A percentile compares a stretch with the other conserved stretches of the same genome.
phyloP scores from a whole-genome alignment of 2,888 invertebrate species.

The Philaethria dido region DNA sequence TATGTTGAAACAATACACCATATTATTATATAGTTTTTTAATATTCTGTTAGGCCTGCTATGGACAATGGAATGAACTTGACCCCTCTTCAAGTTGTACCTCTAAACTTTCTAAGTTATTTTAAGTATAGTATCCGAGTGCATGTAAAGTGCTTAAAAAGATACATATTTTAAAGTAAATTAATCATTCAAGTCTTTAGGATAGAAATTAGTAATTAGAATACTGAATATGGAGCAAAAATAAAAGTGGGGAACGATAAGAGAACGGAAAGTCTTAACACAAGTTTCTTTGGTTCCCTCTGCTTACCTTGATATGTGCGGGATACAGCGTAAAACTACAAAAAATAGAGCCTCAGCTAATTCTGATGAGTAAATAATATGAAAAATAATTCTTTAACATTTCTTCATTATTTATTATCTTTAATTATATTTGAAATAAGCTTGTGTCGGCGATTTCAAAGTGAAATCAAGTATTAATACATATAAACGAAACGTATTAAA shows the following conservation, averaged over 20 bases:
- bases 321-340: too few species aligned
- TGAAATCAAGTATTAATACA: not conserved
- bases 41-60: not conserved
- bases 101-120: constrained; percentile 1
- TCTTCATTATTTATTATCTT: too few species aligned
- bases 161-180: not conserved
- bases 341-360: too few species aligned
- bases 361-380: too few species aligned
- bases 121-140: not conserved
- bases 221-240: too few species aligned
- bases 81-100: not conserved
- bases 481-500: not conserved
- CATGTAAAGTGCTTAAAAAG: not conserved
- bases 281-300: too few species aligned
- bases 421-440: not conserved
- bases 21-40: not conserved
- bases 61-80: constrained; percentile 16
- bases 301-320: too few species aligned
- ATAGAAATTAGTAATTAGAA: too few species aligned
- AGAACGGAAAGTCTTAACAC: too few species aligned
- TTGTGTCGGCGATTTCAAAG: not conserved
- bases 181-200: too few species aligned
- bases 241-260: too few species aligned
- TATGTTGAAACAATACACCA: not conserved
- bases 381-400: not conserved